Conservation (phyloP, 2,888 invertebrate species). For the Kryphioiulus occultus region DNA sequence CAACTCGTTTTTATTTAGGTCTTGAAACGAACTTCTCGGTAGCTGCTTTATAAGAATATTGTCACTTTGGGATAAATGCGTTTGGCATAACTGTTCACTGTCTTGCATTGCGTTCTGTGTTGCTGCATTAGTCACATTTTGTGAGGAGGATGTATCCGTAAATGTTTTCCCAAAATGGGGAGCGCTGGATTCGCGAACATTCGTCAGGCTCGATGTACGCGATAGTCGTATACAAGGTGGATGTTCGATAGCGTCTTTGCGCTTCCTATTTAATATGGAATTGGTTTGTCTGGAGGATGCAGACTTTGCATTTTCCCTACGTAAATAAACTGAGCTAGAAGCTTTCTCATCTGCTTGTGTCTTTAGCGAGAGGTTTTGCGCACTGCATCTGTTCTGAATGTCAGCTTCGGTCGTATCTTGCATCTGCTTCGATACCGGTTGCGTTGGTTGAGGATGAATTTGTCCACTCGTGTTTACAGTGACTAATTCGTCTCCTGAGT, state of each 20-base stretch:
- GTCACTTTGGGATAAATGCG: slow-evolving; percentile 35
- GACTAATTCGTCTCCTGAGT: slow-evolving; percentile 35
- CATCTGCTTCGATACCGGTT: neutral
- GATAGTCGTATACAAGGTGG: neutral
- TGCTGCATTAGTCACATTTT: neutral
- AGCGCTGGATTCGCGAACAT: neutral
- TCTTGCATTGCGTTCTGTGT: neutral
- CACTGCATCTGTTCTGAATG: neutral
- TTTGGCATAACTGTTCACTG: slow-evolving; percentile 10
- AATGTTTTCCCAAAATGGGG: neutral
- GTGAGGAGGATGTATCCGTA: neutral
- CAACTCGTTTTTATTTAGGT: slow-evolving; percentile 13
- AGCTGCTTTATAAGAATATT: slow-evolving; percentile 26
- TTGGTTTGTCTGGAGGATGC: neutral
- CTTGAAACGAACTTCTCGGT: slow-evolving; percentile 7
- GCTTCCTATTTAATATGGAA: neutral
- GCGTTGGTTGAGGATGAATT: neutral
- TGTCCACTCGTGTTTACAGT: neutral
- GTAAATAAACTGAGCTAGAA: neutral
- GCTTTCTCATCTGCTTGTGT: neutral
- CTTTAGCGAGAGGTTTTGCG: neutral
- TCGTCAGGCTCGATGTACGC: slow-evolving; percentile 9
- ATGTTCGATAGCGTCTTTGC: neutral
- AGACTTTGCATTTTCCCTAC: neutral
- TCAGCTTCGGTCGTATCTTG: neutral